A percentile compares a stretch with the other conserved stretches of the same genome.
Conservation (phyloP, 2,888 invertebrate species). For the Salticus scenicus region DNA sequence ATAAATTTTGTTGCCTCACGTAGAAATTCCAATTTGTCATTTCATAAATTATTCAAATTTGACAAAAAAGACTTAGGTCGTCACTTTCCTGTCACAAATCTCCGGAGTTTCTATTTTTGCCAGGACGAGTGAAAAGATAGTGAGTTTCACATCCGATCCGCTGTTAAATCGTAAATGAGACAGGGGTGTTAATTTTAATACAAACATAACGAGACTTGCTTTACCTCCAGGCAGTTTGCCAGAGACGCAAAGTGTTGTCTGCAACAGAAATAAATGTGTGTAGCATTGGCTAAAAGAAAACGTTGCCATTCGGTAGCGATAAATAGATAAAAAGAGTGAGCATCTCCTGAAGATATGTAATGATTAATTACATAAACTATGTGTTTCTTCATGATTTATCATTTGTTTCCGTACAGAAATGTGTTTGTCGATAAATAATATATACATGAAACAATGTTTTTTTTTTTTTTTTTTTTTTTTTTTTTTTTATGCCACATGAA, state of each 20-base stretch:
- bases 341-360: not conserved
- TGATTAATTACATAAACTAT: not conserved
- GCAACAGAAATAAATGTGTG: not conserved
- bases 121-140: too few relatives aligned
- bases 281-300: not conserved
- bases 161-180: not conserved
- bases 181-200: constrained; percentile 14
- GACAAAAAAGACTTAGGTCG: not conserved
- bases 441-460: too few relatives aligned
- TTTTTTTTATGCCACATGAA: too few relatives aligned
- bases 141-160: not conserved
- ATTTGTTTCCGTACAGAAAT: too few relatives aligned
- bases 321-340: not conserved
- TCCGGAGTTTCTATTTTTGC: too few relatives aligned
- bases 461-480: too few relatives aligned
- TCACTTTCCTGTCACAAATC: too few relatives aligned
- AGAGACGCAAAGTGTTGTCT: not conserved
- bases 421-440: too few relatives aligned
- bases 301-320: not conserved
- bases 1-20: too few relatives aligned
- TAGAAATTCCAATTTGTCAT: not conserved
- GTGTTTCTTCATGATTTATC: too few relatives aligned
- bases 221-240: not conserved
- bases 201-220: not conserved
- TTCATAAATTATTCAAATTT: constrained; percentile 3